Base-by-base conservation (phyloP, 37 sponge, comb jelly and placozoan genomes). In the Chondrosia reniformis region DNA sequence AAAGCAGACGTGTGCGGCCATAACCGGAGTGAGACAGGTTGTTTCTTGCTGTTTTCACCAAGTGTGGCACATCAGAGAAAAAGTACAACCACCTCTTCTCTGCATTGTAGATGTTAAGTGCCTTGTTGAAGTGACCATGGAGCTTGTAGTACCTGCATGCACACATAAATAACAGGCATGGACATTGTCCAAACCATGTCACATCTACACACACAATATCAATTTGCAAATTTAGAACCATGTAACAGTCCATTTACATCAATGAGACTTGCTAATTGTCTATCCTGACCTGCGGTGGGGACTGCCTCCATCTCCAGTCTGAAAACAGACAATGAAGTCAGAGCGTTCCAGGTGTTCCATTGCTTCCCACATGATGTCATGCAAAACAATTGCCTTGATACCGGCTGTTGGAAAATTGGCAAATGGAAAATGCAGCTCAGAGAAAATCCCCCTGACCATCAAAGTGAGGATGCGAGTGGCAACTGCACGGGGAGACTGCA, bases 341-440 rank as follows among this genome's bases (percentile, higher is more conserved):
- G 19, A 28, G 0, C 38, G 24, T 37, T 87, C 87, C 42, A 87
- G 42, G 37, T 58, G 32, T 63, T 76, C 78, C 6, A 77, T 67
- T 30, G 81, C 81, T 46, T 86, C 82, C 87, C 87, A 86, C 33
- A 86, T 30, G 19, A 86, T 86, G 38, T 8, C 32, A 40, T 31
- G 67, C 15, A 87, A 49, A 2, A 44, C 12, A 19, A 22, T 25
- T 0, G 63, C 83, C 19, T 2, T 67, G 13, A 87, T 4, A 3
- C 75, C 75, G 0, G 57, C 21, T 32, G 79, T 76, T n/a, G 77
- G 77, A 32, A 86, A 86, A 27, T 87, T 81, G 2, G 63, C 78
- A 45, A 54, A 82, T 19, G 74, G 82, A 64, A 87, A 77, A 28
- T 44, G 44, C 25, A 81, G 33, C 17, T 69, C 24, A 31, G 45